phyloP scores from a whole-genome alignment of 2,797 vertebrate genomes.

The Cyclopterus lumpus region DNA sequence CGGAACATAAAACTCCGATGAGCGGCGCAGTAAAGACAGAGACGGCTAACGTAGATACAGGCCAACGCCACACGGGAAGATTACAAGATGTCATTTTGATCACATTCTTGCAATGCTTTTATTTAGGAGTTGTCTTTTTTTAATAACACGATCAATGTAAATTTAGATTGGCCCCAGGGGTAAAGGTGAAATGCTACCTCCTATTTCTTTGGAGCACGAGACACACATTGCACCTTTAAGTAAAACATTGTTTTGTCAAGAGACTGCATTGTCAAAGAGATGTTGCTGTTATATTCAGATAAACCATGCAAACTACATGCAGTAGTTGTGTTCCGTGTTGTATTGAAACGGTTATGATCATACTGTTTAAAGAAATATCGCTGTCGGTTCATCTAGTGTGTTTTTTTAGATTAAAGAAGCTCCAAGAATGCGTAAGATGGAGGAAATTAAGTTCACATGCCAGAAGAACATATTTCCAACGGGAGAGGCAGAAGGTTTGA shows the following conservation, averaged over 20 bases:
- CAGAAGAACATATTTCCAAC: conserved; percentile 17
- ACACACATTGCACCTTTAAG: conserved; percentile 3
- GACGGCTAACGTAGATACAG: background rate
- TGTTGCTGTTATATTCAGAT: conserved; percentile 1
- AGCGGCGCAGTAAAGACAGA: background rate
- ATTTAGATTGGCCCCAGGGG: background rate
- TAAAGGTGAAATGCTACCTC: background rate
- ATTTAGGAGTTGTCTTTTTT: background rate
- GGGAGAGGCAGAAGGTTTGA: conserved; percentile 19
- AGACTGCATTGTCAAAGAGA: background rate
- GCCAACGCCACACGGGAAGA: background rate
- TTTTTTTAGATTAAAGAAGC: background rate
- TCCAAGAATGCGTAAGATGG: background rate
- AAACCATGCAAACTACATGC: background rate
- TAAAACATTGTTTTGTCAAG: background rate
- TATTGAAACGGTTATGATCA: background rate
- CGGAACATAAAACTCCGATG: too few relatives aligned
- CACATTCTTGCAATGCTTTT: background rate
- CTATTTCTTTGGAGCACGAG: background rate
- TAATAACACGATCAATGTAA: background rate
- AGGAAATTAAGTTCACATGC: conserved; percentile 16
- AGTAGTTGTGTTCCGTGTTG: background rate
- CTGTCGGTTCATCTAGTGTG: background rate
- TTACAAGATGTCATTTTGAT: background rate
- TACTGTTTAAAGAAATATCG: conserved; percentile 4